A percentile compares a stretch with the other conserved stretches of the same genome.
Evolutionary conservation across 2,113 vertebrate species (phyloP).

Genomic region (Melanostigma gelatinosum): DNA sequence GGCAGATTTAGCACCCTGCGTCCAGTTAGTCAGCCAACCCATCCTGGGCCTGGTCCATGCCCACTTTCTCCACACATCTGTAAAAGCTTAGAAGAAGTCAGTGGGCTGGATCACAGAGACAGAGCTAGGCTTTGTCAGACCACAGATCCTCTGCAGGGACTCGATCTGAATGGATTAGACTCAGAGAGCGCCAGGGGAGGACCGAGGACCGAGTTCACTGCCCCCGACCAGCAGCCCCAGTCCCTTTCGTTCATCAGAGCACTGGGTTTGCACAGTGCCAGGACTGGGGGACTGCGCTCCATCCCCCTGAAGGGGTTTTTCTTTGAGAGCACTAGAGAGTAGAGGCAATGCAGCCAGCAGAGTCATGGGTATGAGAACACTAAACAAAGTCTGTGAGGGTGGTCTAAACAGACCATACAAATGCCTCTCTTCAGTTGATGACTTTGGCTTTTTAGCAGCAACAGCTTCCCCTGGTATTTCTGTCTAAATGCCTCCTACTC

Average conservation of each 20-base stretch:
- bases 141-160: conserved; percentile 69
- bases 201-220: conserved; percentile 54
- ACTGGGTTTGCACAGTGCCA: conserved; percentile 46
- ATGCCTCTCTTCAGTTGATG: conserved; percentile 53
- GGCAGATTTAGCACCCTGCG: conserved; percentile 62
- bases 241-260: conserved; percentile 54
- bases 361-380: conserved; percentile 43
- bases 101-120: conserved; percentile 72
- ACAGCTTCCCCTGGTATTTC: conserved; percentile 19
- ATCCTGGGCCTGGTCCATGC: conserved; percentile 54
- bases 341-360: conserved; percentile 47
- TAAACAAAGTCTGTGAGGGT: conserved; percentile 55
- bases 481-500: conserved; percentile 17
- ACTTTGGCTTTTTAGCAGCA: conserved; percentile 28
- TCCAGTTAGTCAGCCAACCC: conserved; percentile 58
- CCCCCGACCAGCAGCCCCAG: conserved; percentile 47
- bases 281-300: conserved; percentile 25
- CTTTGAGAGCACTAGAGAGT: conserved; percentile 53
- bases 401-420: conserved; percentile 53
- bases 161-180: conserved; percentile 71
- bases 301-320: conserved; percentile 55
- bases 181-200: conserved; percentile 59
- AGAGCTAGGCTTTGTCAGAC: conserved; percentile 80
- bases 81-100: conserved; percentile 75
- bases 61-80: conserved; percentile 76